Base-by-base conservation (phyloP, 2,113 vertebrate genomes). In the Gracilinanus agilis region DNA sequence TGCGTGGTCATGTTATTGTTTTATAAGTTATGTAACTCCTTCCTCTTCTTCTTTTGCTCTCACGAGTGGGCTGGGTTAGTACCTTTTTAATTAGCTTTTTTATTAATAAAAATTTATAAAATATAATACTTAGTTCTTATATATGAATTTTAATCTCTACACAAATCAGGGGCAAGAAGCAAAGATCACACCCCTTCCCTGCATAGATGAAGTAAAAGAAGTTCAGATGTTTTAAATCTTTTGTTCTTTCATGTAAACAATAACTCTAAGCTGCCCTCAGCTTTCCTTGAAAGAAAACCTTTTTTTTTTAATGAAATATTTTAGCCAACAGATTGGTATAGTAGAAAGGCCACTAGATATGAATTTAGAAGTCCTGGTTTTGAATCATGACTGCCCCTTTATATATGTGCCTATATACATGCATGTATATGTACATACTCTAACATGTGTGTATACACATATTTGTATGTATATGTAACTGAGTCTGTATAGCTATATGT, bases 131-230 rank as follows among this genome's bases (percentile, higher is more conserved):
- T n/a, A n/a, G n/a, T n/a, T n/a, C n/a, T n/a, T n/a, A n/a, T n/a
- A n/a, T n/a, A n/a, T n/a, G n/a, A n/a, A n/a, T n/a, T n/a, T n/a
- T n/a, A n/a, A n/a, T n/a, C n/a, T n/a, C n/a, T n/a, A n/a, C n/a
- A n/a, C n/a, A n/a, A 94, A 27, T 34, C 21, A 90, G 54, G 2
- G 75, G 61, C 88, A 29, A 90, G 54, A 29, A 89, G 54, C 10
- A 90, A 0, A 13, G 29, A 67, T 34, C 23, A 44, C 67, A 89
- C 92, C 54, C 58, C 16, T 94, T 93, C 83, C 90, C 91, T 94
- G 96, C 54, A 88, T 49, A 91, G 24, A 93, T 13, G 61, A 90
- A 44, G 83, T 90, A 34, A 91, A 55, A 53, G 88, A n/a, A 90
- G 24, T 75, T 91, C 53, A 95, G 94, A 91, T 55, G 55, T 13